Base-by-base conservation (phyloP, 23 tunicate genomes). In the Halocynthia aurantium region DNA sequence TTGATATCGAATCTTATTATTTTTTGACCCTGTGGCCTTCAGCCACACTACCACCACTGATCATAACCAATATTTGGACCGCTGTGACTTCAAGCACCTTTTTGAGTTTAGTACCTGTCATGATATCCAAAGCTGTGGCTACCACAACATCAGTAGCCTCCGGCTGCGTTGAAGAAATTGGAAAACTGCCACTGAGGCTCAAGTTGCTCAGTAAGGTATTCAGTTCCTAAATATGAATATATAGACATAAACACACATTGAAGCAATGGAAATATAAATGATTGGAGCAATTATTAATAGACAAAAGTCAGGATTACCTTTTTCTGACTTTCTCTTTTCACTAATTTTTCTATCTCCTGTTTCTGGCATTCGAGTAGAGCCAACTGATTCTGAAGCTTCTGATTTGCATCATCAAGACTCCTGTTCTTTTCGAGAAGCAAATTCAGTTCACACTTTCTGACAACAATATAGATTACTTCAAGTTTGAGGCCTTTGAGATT, bases 121-220 rank as follows among this genome's bases (percentile, higher is more conserved):
- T 31, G 4, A 31, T 31, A 31, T 31, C 44, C 44, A 31, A 31
- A 31, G 44, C 1, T 31, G 44, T 31, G 44, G 44, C 44, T 31
- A 31, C 44, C 4, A 31, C 44, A 31, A 31, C 44, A 31, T 31
- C 44, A 31, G 44, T 31, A 31, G 44, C 44, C 44, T 31, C 44
- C 44, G 44, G 44, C 44, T 31, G 44, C 4, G 44, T 31, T 31
- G 44, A 31, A 31, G 44, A 31, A 31, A 0, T 31, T 31, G 87
- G 84, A 64, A 85, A 58, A 66, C 90, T 85, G 55, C 84, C 90
- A 75, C 90, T 85, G 66, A 85, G 52, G 50, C 74, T 85, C 18
- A 85, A 70, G 54, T 80, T 67, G 67, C 83, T 85, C 50, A 85
- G 76, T 18, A 85, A 61, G 10, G 83, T 72, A 52, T 82, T 85